A percentile compares a stretch with the other conserved stretches of the same genome.
Evolutionary conservation across 2,797 vertebrate genomes (phyloP).

Genomic region (Nannoperca australis): DNA sequence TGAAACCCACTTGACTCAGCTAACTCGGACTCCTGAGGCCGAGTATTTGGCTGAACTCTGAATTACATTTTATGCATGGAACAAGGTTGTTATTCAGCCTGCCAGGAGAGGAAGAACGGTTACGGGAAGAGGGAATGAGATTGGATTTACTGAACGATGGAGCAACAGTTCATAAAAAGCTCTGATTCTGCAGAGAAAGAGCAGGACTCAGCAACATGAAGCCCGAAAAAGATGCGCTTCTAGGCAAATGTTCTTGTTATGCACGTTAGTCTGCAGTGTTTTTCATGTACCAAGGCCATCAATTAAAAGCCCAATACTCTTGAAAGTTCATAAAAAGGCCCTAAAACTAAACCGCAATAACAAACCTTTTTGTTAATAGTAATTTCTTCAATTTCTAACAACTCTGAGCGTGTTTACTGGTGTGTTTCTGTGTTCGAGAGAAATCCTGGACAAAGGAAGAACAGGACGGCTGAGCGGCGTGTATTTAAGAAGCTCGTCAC

Average conservation of each 20-base stretch:
- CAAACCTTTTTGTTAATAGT: not conserved
- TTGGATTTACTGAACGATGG: slow-evolving; percentile 16
- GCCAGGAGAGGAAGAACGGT: not conserved
- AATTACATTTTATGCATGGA: slow-evolving; percentile 21
- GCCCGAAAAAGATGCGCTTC: not conserved
- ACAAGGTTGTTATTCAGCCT: no score
- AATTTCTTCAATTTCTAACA: not conserved
- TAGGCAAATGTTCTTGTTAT: slow-evolving; percentile 14
- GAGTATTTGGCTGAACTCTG: slow-evolving; percentile 11
- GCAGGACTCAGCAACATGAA: not conserved
- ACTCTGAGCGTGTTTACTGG: not conserved
- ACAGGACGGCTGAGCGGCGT: not conserved
- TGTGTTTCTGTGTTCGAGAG: not conserved
- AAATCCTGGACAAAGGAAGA: not conserved
- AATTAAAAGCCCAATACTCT: slow-evolving; percentile 11
- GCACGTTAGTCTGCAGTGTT: slow-evolving; percentile 17
- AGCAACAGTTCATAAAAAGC: slow-evolving; percentile 1
- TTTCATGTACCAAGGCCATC: not conserved
- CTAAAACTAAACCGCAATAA: not conserved
- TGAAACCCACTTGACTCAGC: not conserved
- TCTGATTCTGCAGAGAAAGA: not conserved
- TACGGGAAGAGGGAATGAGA: not conserved
- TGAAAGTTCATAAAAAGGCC: slow-evolving; percentile 14
- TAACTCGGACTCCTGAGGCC: not conserved
- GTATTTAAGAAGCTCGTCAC: slow-evolving; percentile 11